phyloP scores from a whole-genome alignment of 1,140 invertebrate species.

The Heliothis subflexa region DNA sequence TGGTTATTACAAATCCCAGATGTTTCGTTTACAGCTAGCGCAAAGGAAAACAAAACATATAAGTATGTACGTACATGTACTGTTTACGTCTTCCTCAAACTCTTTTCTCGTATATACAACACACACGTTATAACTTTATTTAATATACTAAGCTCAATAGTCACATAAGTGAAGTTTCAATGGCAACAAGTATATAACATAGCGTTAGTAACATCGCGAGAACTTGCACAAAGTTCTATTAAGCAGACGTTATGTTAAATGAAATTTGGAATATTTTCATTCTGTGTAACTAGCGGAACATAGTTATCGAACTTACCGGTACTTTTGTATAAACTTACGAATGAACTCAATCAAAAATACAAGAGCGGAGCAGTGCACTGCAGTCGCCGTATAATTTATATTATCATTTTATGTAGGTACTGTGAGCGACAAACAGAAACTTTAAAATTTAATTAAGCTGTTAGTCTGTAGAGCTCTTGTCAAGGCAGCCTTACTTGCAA shows the following conservation, averaged over 20 bases:
- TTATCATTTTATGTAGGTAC: constrained; percentile 33
- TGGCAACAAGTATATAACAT: constrained; percentile 58
- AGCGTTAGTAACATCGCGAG: constrained; percentile 59
- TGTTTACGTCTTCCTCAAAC: background rate
- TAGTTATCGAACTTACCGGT: constrained; percentile 27
- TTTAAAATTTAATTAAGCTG: constrained; percentile 61
- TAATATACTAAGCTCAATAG: constrained; percentile 10
- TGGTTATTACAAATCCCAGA: background rate
- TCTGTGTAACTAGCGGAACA: constrained; percentile 22
- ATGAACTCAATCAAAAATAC: constrained; percentile 40
- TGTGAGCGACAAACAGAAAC: constrained; percentile 48
- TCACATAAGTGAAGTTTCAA: constrained; percentile 63
- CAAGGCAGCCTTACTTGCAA: constrained; percentile 53
- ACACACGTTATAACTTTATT: constrained; percentile 9
- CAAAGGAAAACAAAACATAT: background rate
- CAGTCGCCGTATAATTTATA: constrained; percentile 21
- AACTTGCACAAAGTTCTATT: constrained; percentile 62
- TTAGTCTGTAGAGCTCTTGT: constrained; percentile 57
- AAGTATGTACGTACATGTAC: background rate
- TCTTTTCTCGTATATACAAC: constrained; percentile 1
- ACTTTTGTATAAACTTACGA: constrained; percentile 40
- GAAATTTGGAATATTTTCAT: constrained; percentile 55
- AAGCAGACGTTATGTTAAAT: constrained; percentile 57
- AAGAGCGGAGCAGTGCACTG: constrained; percentile 2
- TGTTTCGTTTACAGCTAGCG: constrained; percentile 4